phyloP scores from a whole-genome alignment of 2,888 invertebrate species.

The Temnothorax ravouxi region DNA sequence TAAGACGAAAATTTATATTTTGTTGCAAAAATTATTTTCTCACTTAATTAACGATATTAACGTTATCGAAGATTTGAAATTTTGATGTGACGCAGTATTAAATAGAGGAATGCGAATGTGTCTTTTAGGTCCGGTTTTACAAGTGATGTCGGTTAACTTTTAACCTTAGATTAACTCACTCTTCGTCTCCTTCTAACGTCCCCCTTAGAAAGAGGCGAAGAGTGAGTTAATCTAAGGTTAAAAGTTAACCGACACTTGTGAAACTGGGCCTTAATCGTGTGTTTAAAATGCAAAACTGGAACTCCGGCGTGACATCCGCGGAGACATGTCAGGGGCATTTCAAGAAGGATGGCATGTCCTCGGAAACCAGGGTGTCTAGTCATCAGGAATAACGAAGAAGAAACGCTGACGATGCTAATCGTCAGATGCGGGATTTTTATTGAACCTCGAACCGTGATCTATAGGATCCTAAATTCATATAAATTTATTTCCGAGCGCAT shows the following conservation, averaged over 20 bases:
- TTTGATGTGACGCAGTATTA: background rate
- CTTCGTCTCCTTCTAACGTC: too few species aligned
- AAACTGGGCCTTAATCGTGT: too few species aligned
- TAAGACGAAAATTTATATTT: background rate
- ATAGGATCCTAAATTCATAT: background rate
- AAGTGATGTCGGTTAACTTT: too few species aligned
- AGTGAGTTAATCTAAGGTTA: too few species aligned
- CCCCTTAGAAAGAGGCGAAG: too few species aligned
- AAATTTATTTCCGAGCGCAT: background rate
- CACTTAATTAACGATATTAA: background rate
- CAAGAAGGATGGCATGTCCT: background rate
- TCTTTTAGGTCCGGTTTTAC: background rate
- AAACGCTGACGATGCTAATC: conserved; percentile 21
- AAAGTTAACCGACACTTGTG: too few species aligned
- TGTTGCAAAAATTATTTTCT: background rate
- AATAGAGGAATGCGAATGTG: background rate
- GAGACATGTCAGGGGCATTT: background rate
- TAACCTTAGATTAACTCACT: too few species aligned
- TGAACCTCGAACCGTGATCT: background rate
- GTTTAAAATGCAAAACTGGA: background rate
- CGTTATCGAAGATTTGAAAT: background rate
- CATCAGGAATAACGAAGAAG: conserved; percentile 23
- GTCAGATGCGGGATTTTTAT: background rate
- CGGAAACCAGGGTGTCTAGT: conserved; percentile 25
- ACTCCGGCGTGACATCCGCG: background rate